Evolutionary conservation across 2,888 invertebrate species (phyloP).

Genomic region (Callyntrura sp.): DNA sequence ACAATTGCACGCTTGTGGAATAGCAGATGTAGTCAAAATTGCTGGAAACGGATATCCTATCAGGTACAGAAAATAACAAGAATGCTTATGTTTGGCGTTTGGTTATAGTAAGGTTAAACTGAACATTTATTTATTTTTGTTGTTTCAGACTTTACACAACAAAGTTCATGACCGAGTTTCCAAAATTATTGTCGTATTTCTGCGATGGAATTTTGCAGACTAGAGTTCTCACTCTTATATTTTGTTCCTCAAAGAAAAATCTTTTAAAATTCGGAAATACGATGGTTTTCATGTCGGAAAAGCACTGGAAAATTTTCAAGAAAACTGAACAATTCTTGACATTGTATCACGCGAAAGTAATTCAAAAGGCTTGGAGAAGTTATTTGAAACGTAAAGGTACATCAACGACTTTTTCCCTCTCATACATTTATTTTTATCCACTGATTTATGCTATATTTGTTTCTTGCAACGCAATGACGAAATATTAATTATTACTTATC

Average conservation of each 20-base stretch:
- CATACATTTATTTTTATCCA: too few relatives aligned
- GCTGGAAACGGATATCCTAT: slow-evolving; percentile 82
- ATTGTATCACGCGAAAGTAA: slow-evolving; percentile 37
- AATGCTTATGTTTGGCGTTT: too few relatives aligned
- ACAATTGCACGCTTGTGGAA: slow-evolving; percentile 80
- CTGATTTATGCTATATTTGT: too few relatives aligned
- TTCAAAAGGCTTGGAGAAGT: slow-evolving; percentile 77
- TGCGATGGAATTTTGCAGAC: slow-evolving; percentile 50
- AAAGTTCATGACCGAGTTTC: slow-evolving; percentile 40
- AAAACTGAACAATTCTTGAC: slow-evolving; percentile 59
- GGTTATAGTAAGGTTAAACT: too few relatives aligned
- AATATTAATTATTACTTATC: too few relatives aligned
- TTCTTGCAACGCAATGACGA: too few relatives aligned
- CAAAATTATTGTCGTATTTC: slow-evolving; percentile 54
- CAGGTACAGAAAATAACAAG: too few relatives aligned
- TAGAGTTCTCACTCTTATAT: slow-evolving; percentile 1
- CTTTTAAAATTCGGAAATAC: slow-evolving; percentile 77
- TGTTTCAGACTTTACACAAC: slow-evolving; percentile 14
- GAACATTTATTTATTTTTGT: too few relatives aligned
- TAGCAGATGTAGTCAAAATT: slow-evolving; percentile 81
- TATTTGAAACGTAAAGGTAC: slow-evolving; percentile 60
- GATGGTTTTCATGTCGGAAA: slow-evolving; percentile 79
- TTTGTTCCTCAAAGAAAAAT: neutral
- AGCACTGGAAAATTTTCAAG: slow-evolving; percentile 74
- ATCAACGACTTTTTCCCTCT: too few relatives aligned